These are phyloP conservation scores for Delichon dasypus DNA, from an alignment of 2,797 vertebrate genomes.

Conservation along the genomic window DNA sequence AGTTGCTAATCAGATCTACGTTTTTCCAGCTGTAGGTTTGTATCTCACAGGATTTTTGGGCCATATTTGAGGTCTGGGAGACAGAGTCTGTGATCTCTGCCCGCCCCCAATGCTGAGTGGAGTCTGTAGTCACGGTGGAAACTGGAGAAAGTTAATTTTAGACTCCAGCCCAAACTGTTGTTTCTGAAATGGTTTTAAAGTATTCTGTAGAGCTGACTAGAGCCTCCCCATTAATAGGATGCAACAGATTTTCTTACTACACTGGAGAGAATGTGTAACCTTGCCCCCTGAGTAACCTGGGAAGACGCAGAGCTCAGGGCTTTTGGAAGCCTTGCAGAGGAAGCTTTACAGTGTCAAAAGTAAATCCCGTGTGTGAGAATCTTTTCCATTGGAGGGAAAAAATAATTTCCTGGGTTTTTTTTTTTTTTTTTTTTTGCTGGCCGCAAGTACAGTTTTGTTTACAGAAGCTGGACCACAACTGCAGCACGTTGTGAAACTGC, in stretches of 20 bases:
- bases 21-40: neutral
- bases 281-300: neutral
- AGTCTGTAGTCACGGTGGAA: neutral
- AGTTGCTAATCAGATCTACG: neutral
- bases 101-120: fast-evolving
- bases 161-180: neutral
- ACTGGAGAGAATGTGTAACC: neutral
- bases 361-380: neutral
- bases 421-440: neutral
- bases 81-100: neutral
- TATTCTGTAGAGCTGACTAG: neutral
- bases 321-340: neutral
- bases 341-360: neutral
- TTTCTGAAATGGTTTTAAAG: neutral
- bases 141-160: neutral
- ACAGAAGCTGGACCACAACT: neutral
- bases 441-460: neutral
- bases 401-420: too few species aligned
- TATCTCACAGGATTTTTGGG: neutral
- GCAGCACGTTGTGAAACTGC: neutral
- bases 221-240: neutral
- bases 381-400: neutral
- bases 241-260: neutral
- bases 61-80: neutral
- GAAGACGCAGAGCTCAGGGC: neutral